phyloP scores from a whole-genome alignment of 1,140 invertebrate species.

The Rhagoletis zephyria region DNA sequence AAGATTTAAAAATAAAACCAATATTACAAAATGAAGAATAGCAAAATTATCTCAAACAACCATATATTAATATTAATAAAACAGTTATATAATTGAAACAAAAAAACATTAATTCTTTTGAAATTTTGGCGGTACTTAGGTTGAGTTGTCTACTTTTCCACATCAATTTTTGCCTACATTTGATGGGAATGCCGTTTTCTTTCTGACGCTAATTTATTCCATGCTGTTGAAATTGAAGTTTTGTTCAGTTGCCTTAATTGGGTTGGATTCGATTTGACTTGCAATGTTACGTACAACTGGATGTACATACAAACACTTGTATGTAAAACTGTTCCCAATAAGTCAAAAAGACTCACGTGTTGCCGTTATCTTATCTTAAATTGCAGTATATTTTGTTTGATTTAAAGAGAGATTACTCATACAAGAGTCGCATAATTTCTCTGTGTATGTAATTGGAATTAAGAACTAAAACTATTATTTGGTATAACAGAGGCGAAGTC shows the following conservation, averaged over 20 bases:
- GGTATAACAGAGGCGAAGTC: no score
- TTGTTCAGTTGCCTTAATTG: background rate
- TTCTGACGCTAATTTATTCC: background rate
- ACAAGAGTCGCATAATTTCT: no score
- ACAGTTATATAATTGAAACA: no score
- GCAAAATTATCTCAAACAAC: no score
- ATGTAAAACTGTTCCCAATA: background rate
- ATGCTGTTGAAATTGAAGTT: background rate
- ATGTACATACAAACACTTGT: no score
- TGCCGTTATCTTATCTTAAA: background rate
- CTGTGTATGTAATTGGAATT: no score
- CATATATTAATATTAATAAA: no score
- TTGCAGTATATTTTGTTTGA: background rate
- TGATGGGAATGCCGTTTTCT: background rate
- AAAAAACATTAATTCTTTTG: no score
- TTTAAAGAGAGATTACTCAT: no score
- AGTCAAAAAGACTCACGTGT: slow-evolving; percentile 10
- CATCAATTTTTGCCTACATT: background rate
- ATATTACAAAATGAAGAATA: background rate
- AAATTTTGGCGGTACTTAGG: no score
- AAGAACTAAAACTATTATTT: no score
- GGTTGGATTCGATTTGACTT: background rate
- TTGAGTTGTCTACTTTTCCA: background rate
- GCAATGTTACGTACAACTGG: no score
- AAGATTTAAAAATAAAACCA: background rate